Evolutionary conservation across 2,888 invertebrate genomes (phyloP).

Genomic region (Fissipunctia ypsillon): DNA sequence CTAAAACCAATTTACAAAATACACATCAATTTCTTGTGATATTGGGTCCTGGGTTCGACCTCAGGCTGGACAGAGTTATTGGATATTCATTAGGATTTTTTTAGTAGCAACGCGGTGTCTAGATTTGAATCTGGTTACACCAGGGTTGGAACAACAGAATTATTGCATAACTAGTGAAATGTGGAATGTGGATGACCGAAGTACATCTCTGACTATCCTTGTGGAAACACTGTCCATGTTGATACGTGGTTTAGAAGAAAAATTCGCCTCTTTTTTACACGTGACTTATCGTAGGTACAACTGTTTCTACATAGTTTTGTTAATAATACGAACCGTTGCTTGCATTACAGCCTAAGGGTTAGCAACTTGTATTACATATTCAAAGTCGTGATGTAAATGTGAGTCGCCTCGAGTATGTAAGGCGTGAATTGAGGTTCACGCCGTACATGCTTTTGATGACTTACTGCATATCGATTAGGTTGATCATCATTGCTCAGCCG

Average conservation of each 20-base stretch:
- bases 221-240: neutral
- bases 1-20: neutral
- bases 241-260: neutral
- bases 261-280: neutral
- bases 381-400: slow-evolving; percentile 49
- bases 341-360: slow-evolving; percentile 15
- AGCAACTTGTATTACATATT: slow-evolving; percentile 39
- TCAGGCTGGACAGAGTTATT: too few relatives aligned
- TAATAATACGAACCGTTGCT: slow-evolving; percentile 20
- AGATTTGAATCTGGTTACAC: too few relatives aligned
- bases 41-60: too few relatives aligned
- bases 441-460: slow-evolving; percentile 1
- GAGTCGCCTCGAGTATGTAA: slow-evolving; percentile 24
- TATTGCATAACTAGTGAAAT: neutral
- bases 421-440: slow-evolving; percentile 19
- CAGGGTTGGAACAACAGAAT: too few relatives aligned
- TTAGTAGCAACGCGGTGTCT: neutral
- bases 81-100: neutral
- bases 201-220: too few relatives aligned
- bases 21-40: neutral
- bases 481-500: neutral
- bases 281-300: slow-evolving; percentile 11
- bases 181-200: neutral
- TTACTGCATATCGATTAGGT: slow-evolving; percentile 15
- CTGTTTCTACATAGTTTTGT: slow-evolving; percentile 6